Evolutionary conservation across 1,140 invertebrate genomes (phyloP), one percentile per base, ranked within the genome.

Genomic region (Tetramorium parvispinum): DNA sequence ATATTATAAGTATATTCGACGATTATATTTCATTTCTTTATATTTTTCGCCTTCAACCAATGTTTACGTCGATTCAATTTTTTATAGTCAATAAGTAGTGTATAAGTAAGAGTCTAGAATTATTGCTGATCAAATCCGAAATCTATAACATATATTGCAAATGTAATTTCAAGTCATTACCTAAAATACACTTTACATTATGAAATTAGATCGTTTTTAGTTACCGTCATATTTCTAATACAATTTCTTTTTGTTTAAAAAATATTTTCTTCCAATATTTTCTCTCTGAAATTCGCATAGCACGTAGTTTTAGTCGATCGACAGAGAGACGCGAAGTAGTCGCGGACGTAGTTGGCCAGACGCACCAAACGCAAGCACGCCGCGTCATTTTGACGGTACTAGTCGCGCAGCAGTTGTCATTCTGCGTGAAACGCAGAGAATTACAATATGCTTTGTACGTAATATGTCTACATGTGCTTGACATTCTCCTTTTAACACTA

Each of bases 361-460:
- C 46, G 10, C 13, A 46, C 16, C 40, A n/a, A 18, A 43, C 2
- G 49, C 13, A 37, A 32, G 11, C 3, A 46, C 7, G 65, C 27
- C 13, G 40, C 43, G 32, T 53, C 32, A 55, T 55, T 37, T 79
- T n/a, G 27, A 68, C 13, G 16, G 8, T 49, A 46, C n/a, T 46
- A 24, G 10, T 27, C 21, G 16, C 21, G 40, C 32, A 27, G 51
- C 32, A 40, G 32, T 81, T 55, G 49, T 49, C n/a, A 70, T 43
- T 81, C 55, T 53, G 32, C 16, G 6, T n/a, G 37, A 53, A 68
- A 81, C 32, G 24, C 13, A 49, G 43, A 61, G 18, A 40, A 21
- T 40, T 68, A 21, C 32, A 40, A 66, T 27, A 68, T 53, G 63
- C 49, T 81, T 81, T 81, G 61, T 40, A 40, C 8, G 46, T 21